Base-by-base conservation (phyloP, 2,888 invertebrate species). In the Vandiemenella viatica region DNA sequence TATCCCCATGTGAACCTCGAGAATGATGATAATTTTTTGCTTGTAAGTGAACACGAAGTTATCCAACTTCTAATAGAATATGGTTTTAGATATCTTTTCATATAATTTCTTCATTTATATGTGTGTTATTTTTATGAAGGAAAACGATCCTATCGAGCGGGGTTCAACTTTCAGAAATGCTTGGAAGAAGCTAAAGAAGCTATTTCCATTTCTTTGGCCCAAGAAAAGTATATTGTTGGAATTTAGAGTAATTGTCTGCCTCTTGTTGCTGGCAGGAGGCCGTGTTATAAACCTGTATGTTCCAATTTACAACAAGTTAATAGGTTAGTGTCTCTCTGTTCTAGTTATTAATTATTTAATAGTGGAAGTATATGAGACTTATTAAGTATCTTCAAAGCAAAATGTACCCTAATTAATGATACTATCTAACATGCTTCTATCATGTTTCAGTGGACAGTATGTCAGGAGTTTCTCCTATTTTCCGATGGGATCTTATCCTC, bases 121-220 rank as follows among this genome's bases (percentile, higher is more conserved):
- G 2, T 40, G 15, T 45, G 40, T 42, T 49, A 20, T 13, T 40
- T 32, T 45, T 50, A n/a, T 26, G 16, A 26, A 50, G 49, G 46
- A 49, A n/a, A 32, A 13, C 10, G 50, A 38, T 38, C 16, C 37
- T 17, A 19, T 37, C 23, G 43, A 26, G 17, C 53, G 56, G 43
- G 69, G 71, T 49, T 89, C 89, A 6, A 83, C 89, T 32, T 90
- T 88, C 74, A 72, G 73, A 50, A 86, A 86, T 68, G 76, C 79
- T 4, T 83, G 79, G 73, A 73, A 76, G 58, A 93, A 93, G 66
- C 64, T 88, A 10, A 77, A 77, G 58, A 80, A 79, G 4, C 73
- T 97, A 40, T 69, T 83, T 54, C 96, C 96, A 1, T 96, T 91
- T 69, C 69, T 97, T 23, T 98, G 97, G 97, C 97, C 97, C 0